Base-by-base conservation (phyloP, 2,113 vertebrate genomes). In the Microcebus griseorufus region DNA sequence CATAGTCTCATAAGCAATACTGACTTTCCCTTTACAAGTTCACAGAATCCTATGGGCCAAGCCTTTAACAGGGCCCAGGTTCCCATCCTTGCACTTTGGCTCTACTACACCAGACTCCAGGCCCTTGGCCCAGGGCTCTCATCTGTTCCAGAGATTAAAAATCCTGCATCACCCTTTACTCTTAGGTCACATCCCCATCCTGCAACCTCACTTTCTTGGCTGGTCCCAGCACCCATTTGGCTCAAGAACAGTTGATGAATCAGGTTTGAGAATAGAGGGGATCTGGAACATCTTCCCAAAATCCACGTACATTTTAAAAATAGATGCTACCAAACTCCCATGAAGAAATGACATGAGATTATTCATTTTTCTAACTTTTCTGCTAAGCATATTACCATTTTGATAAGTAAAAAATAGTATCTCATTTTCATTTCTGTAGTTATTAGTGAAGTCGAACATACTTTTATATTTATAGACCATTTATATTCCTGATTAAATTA, bases 351-450 rank as follows among this genome's bases (percentile, higher is more conserved):
- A 34, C 34, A 64, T 80, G 76, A 69, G 23, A 90, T 92, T 79
- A 79, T 95, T 92, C 42, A 90, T 81, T 92, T 95, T 94, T 70
- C 14, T 88, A 70, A 90, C 29, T 80, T 93, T 83, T 88, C 22
- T 92, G 80, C 7, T 86, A 76, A 88, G 32, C 58, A 62, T 86
- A 53, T 88, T 70, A 53, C 37, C 88, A 88, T 60, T 70, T 88
- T 89, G n/a, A 55, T 93, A 82, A 92, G 39, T 78, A 62, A 62
- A 90, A 96, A 92, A 70, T 79, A 34, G 9, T 73, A n/a, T 70
- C 60, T 97, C 51, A 16, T 87, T 94, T 95, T 96, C 45, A 95
- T 81, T 95, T 85, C 78, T 86, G 4, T 95, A 82, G 51, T 92
- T 96, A 93, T 88, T n/a, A 91, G 18, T 84, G n/a, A 94, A 90